These are phyloP conservation scores for Poecilus cupreus DNA, from an alignment of 2,888 invertebrate genomes.

Conservation along the genomic window DNA sequence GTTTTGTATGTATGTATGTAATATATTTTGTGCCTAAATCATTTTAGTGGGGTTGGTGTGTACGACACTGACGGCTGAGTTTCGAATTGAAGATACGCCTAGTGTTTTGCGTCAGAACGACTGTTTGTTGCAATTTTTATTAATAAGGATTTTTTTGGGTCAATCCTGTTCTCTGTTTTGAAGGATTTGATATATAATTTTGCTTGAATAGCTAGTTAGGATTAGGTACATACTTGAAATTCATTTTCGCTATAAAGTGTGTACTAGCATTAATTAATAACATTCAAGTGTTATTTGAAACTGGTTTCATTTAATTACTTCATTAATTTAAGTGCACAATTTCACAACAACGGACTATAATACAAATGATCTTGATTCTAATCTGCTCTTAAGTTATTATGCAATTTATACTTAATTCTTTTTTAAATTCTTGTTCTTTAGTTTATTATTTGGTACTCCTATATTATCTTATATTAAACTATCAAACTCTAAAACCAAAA, in stretches of 20 bases:
- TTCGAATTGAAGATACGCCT: no score
- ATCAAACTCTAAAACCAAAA: no score
- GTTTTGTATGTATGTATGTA: no score
- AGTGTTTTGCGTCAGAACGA: no score
- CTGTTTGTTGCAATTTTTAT: no score
- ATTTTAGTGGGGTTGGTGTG: no score
- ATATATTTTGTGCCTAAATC: no score
- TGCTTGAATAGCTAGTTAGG: not conserved
- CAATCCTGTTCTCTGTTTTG: not conserved
- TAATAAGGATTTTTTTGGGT: no score
- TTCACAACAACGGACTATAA: conserved; percentile 10
- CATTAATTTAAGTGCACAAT: conserved; percentile 32
- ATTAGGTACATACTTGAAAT: not conserved
- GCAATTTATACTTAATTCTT: not conserved
- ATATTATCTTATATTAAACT: no score
- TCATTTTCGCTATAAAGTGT: not conserved
- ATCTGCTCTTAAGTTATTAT: not conserved
- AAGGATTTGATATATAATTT: not conserved
- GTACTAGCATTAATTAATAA: conserved; percentile 3
- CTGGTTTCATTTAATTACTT: conserved; percentile 37
- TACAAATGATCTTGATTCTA: not conserved
- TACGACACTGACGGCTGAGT: no score
- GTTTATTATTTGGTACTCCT: no score
- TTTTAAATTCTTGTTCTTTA: not conserved
- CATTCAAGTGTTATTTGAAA: conserved; percentile 21